Conservation (phyloP, 2,888 invertebrate genomes). For the Patella caerulea region DNA sequence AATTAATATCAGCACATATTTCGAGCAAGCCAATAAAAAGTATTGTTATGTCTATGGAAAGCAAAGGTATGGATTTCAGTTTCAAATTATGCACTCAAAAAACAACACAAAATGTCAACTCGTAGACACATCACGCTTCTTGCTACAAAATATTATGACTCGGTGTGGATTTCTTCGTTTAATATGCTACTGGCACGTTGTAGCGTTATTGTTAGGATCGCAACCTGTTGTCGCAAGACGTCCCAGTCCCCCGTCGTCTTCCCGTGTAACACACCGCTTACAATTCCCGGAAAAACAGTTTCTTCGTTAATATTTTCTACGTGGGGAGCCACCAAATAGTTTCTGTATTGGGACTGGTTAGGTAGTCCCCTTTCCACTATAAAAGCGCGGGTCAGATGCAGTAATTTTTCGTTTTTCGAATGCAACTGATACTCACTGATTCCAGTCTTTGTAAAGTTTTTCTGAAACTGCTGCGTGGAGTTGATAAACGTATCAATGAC, state of each 20-base stretch:
- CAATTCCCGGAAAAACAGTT: constrained; percentile 58
- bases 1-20: too few relatives aligned
- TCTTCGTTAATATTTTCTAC: constrained; percentile 55
- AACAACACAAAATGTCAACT: too few relatives aligned
- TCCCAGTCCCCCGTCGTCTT: constrained; percentile 33
- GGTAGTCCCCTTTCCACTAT: constrained; percentile 53
- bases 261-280: constrained; percentile 34
- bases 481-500: constrained; percentile 2
- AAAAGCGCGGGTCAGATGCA: constrained; percentile 62
- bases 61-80: too few relatives aligned
- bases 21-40: too few relatives aligned
- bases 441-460: constrained; percentile 14
- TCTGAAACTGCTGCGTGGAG: not conserved
- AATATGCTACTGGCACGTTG: not conserved
- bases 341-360: constrained; percentile 56
- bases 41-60: too few relatives aligned
- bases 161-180: not conserved
- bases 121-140: too few relatives aligned
- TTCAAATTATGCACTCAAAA: too few relatives aligned
- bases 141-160: not conserved
- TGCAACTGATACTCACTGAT: constrained; percentile 61
- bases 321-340: constrained; percentile 58
- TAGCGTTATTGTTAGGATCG: not conserved
- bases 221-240: constrained; percentile 30
- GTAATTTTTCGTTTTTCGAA: constrained; percentile 58